Evolutionary conservation across 2,797 vertebrate genomes (phyloP), one percentile per base, ranked within the genome.

Genomic region (Semaprochilodus insignis): DNA sequence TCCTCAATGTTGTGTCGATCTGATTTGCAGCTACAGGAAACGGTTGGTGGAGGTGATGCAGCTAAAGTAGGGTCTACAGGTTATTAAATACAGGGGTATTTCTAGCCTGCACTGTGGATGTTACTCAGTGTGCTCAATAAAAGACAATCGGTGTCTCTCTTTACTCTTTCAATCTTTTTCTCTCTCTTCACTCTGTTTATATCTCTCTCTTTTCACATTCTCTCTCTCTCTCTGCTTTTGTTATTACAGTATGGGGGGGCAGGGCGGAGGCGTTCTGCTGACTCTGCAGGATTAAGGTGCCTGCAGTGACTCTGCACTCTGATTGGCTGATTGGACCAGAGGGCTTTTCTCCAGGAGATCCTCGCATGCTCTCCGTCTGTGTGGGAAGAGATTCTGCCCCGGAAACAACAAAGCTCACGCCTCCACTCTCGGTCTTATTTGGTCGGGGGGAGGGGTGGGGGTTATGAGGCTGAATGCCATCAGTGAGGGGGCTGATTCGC

Each of bases 261-360:
- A 48, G 44, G 44, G 44, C 8, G 44, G 15, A 6, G 60, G 23
- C 25, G 60, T 63, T 63, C 14, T 63, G 59, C 59, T 60, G 60
- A 63, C 23, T 11, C 60, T 63, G 25, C 60, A 63, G 57, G 23
- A 27, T 63, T 63, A 60, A 63, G 27, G 23, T 25, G 59, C 59
- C 60, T 16, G 25, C 60, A 63, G 60, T 25, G 8, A 27, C 60
- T 27, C 25, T 27, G 23, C 15, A 2, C 60, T 60, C 23, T 63
- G 60, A 63, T 63, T 63, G 60, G 25, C 60, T 63, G 23, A 80
- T 80, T 77, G 78, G 73, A 84, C 77, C 80, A 81, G 62, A 48
- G 74, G 78, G 74, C 73, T 73, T 81, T 81, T 76, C 78, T 84
- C 31, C 74, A 77, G 66, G 73, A 59, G 78, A 48, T 48, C 44